Conservation (phyloP, 2,888 invertebrate species). For the Diadegma fenestrale region DNA sequence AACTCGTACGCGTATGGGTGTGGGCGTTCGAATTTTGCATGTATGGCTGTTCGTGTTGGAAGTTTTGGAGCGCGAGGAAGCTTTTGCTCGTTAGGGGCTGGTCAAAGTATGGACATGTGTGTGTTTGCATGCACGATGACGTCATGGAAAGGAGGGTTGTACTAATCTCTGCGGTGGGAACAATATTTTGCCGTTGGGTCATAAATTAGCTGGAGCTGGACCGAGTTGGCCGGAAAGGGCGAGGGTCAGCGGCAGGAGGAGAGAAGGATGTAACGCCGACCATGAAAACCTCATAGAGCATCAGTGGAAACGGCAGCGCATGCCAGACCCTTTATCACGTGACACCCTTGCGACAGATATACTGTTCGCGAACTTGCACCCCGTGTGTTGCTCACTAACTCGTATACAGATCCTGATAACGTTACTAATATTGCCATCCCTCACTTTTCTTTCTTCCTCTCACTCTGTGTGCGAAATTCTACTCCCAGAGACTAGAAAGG, state of each 20-base stretch:
- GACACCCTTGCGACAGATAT: constrained; percentile 74
- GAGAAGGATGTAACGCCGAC: constrained; percentile 5
- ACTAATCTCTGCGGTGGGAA: constrained; percentile 78
- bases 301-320: constrained; percentile 52
- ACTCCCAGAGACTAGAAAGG: constrained; percentile 1
- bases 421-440: constrained; percentile 38
- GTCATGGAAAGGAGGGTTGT: constrained; percentile 52
- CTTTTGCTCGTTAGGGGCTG: constrained; percentile 59
- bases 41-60: constrained; percentile 6
- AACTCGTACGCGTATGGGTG: not conserved
- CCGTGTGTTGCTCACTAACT: constrained; percentile 7
- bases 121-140: constrained; percentile 32
- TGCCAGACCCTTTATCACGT: constrained; percentile 75
- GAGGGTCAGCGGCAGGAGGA: constrained; percentile 1
- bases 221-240: constrained; percentile 62
- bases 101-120: constrained; percentile 64
- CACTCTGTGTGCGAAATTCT: not conserved
- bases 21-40: not conserved
- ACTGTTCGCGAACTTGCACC: constrained; percentile 74
- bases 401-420: constrained; percentile 41
- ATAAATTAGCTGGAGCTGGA: constrained; percentile 76
- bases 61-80: constrained; percentile 24
- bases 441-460: constrained; percentile 11
- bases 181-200: constrained; percentile 76
- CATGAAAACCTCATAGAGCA: constrained; percentile 51